phyloP scores from a whole-genome alignment of 2,797 vertebrate species.

The Xerus rutilus region DNA sequence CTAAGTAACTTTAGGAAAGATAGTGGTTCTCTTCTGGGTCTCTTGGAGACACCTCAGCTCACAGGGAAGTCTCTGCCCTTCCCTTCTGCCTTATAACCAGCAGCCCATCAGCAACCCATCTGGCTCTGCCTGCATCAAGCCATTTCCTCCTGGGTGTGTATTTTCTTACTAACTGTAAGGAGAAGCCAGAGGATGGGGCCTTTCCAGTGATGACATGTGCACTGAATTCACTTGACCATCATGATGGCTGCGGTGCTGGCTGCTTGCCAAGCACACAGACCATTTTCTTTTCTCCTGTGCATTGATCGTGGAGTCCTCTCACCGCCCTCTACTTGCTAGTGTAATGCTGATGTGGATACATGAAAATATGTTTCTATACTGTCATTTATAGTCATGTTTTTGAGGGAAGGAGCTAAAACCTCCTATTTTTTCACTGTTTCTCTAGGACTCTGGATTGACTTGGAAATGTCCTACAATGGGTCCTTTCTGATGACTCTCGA shows the following conservation, averaged over 20 bases:
- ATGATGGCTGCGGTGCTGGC: neutral
- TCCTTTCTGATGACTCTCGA: conserved; percentile 98
- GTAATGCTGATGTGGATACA: neutral
- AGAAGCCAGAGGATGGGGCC: neutral
- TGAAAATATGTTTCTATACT: conserved; percentile 44
- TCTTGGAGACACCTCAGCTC: neutral
- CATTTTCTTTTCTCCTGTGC: neutral
- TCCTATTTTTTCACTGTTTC: conserved; percentile 67
- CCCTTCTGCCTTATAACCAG: neutral
- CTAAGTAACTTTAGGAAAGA: neutral
- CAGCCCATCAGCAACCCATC: neutral
- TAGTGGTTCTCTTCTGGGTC: neutral
- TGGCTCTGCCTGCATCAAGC: neutral
- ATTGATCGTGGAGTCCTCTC: accelerated
- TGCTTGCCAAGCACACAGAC: neutral
- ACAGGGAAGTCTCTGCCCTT: neutral
- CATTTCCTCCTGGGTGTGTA: neutral
- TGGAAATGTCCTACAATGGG: conserved; percentile 97
- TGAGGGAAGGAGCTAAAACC: neutral
- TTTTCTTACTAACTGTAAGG: neutral
- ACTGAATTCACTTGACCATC: neutral
- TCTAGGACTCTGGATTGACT: conserved; percentile 96
- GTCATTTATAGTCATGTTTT: conserved; percentile 31
- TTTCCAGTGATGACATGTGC: neutral
- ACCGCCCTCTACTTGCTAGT: neutral